These are phyloP conservation scores for Amphiprion percula DNA, from an alignment of 2,113 vertebrate species.

Conservation along the genomic window DNA sequence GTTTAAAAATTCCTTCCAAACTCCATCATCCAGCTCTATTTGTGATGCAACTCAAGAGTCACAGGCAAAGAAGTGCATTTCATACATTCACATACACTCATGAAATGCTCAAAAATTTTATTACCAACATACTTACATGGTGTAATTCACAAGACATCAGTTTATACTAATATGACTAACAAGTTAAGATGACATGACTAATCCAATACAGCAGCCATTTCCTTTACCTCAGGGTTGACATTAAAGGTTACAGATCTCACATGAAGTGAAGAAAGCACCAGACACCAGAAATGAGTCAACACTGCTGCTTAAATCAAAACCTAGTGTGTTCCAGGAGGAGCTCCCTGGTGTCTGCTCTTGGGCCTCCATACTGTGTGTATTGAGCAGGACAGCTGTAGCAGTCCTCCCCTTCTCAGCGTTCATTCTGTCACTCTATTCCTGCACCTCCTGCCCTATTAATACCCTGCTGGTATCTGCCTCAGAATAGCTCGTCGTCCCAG, in stretches of 20 bases:
- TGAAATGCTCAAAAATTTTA: conserved; percentile 5
- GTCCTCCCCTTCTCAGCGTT: conserved; percentile 77
- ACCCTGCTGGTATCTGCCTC: conserved; percentile 90
- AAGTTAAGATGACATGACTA: background rate
- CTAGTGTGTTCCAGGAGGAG: background rate
- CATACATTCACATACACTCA: background rate
- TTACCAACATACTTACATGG: background rate
- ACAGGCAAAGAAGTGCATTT: background rate
- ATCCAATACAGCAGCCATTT: background rate
- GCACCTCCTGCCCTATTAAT: conserved; percentile 92
- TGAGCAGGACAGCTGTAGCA: conserved; percentile 84
- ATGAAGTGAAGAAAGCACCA: background rate
- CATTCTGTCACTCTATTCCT: conserved; percentile 92
- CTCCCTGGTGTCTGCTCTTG: conserved; percentile 15
- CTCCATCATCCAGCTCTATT: background rate
- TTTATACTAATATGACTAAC: background rate
- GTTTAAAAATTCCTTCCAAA: too few species aligned
- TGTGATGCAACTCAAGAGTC: background rate
- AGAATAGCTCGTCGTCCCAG: conserved; percentile 89
- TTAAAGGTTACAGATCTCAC: background rate
- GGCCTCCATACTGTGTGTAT: conserved; percentile 60
- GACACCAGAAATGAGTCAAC: background rate
- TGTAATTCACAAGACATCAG: conserved; percentile 1
- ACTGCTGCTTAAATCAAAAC: conserved; percentile 1
- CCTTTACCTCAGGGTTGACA: background rate